Base-by-base conservation (phyloP, 1,140 invertebrate genomes). In the Bombus turneri region DNA sequence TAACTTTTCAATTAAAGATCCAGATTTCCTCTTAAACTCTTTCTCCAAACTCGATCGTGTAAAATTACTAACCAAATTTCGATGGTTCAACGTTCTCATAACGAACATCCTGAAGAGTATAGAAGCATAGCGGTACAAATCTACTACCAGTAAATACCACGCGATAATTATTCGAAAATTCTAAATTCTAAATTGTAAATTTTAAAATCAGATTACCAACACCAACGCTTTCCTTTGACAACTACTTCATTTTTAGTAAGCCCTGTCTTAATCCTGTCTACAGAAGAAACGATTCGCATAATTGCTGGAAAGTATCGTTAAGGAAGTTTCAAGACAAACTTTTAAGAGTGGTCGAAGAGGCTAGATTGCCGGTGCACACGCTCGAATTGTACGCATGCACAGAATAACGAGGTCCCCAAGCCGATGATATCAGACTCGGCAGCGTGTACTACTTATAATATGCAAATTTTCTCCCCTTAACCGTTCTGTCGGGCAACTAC, bases 371-470 rank as follows among this genome's bases (percentile, higher is more conserved):
- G 86, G 87, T 57, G 76, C 91, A 91, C 91, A 91, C 93, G 92
- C 91, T 93, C 90, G 91, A 93, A 93, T 92, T 68, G 88, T 94
- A 93, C 90, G 91, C 92, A 93, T 92, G 89, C 92, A 94, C 88
- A 86, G 91, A 90, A 92, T 94, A 95, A 95, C 94, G 93, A 94
- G 93, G 92, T 92, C 91, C 91, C 86, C 79, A 28, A 85, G 73
- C 89, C 83, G 94, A 95, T 95, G 88, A 94, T 95, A 95, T 95
- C 94, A 90, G 91, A 74, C 87, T 80, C 85, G 89, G 91, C 93
- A 93, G 92, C 94, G 88, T 94, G 94, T 93, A 94, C 92, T 94
- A 95, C 95, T 95, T 95, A 95, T 93, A 94, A 94, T 95, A 95
- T 95, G 94, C 93, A 95, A 95, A 95, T 95, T 92, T 90, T 87